Base-by-base conservation (phyloP, 2,113 vertebrate species). In the Vulpes lagopus region DNA sequence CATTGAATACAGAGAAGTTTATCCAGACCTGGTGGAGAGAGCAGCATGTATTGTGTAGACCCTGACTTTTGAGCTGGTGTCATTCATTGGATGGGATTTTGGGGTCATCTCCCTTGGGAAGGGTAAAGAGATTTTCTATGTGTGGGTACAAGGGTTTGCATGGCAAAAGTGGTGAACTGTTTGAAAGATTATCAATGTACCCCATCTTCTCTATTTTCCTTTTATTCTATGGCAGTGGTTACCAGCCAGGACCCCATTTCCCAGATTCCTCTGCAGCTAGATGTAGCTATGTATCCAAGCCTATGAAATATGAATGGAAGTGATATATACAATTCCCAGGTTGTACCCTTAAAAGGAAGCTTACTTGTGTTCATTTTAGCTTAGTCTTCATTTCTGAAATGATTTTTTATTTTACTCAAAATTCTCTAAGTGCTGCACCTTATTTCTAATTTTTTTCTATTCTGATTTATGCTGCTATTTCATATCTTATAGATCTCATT, bases 171-270 rank as follows among this genome's bases (percentile, higher is more conserved):
- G 23, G 71, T 81, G 35, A 16, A 57, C 35, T 81, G 6, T 71
- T 94, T 79, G 81, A 95, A 94, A 92, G 59, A 23, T 55, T 89
- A 53, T 62, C 91, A 65, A 16, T 85, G 15, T 84, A 91, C n/a
- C 16, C 51, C 4, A 71, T 79, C 19, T 64, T 94, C 78, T 87
- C 38, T 78, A 43, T 85, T 94, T 96, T n/a, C 14, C 74, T 93
- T 79, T 92, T 55, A 94, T 92, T 74, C 22, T 73, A 43, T 11
- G 74, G 43, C 17, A 92, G 69, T 71, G 19, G 38, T 22, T 90
- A 51, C 20, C 59, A 55, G 38, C 71, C 62, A 5, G 74, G 57
- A 74, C 16, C 35, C 43, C 30, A 7, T 14, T 89, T 65, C 38
- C 30, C 20, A 79, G 81, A 19, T 79, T 91, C 3, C 35, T 22